Evolutionary conservation across 2,888 invertebrate genomes (phyloP).

Genomic region (Ceratothoa steindachneri): DNA sequence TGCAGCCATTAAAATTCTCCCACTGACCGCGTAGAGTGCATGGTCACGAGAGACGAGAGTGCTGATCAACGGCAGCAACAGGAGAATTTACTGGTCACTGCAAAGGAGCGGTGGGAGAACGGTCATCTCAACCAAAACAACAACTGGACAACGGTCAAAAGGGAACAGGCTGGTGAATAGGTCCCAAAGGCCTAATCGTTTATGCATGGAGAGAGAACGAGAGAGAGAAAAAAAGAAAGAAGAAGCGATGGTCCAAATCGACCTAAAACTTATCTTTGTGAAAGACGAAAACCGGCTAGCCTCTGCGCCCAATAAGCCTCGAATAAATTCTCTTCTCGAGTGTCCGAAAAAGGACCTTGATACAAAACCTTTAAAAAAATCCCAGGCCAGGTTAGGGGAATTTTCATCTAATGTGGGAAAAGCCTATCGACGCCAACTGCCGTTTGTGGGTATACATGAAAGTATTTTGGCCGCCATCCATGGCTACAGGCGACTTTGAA

Average conservation of each 20-base stretch:
- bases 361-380: too few species aligned
- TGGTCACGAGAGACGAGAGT: background rate
- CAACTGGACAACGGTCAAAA: background rate
- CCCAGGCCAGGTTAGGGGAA: too few species aligned
- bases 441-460: too few species aligned
- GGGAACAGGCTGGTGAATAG: background rate
- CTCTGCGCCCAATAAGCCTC: background rate
- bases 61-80: background rate
- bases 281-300: background rate
- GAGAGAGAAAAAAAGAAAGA: too few species aligned
- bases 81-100: background rate
- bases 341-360: too few species aligned
- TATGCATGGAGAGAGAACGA: background rate
- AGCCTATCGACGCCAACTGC: too few species aligned
- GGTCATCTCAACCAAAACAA: background rate
- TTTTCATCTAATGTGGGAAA: too few species aligned
- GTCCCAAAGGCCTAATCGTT: background rate
- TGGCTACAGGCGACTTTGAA: too few species aligned
- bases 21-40: background rate
- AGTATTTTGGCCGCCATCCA: too few species aligned
- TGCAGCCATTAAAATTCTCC: constrained; percentile 1
- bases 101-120: background rate
- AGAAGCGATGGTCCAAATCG: background rate
- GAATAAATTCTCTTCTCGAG: too few species aligned
- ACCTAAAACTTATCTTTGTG: background rate